phyloP scores from a whole-genome alignment of 2,888 invertebrate species.

The Acholoe squamosa region DNA sequence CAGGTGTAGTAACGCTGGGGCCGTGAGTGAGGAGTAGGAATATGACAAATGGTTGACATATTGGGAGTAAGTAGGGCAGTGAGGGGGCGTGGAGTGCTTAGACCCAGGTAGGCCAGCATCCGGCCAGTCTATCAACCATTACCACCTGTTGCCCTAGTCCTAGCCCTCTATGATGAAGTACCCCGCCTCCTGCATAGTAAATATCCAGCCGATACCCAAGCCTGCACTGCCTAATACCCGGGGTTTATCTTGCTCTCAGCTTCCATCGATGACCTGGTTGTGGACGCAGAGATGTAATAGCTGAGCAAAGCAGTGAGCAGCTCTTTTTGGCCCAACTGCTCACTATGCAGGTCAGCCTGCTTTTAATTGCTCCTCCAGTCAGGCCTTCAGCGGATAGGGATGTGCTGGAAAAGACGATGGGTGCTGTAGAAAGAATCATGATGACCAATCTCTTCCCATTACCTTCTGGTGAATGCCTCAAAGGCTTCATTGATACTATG shows the following conservation, averaged over 20 bases:
- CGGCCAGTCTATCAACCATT: slow-evolving; percentile 6
- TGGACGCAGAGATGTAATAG: not conserved
- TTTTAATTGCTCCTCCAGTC: not conserved
- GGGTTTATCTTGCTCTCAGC: slow-evolving; percentile 29
- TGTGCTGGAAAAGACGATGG: not conserved
- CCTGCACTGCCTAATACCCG: not conserved
- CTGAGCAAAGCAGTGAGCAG: slow-evolving; percentile 14
- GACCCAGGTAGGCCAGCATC: not conserved
- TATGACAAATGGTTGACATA: not conserved
- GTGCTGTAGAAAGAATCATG: not conserved
- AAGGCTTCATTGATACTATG: no score
- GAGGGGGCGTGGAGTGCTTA: not conserved
- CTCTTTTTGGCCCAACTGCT: not conserved
- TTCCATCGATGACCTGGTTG: not conserved
- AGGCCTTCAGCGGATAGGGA: not conserved
- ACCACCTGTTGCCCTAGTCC: slow-evolving; percentile 33
- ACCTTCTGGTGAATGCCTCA: no score
- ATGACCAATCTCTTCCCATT: not conserved
- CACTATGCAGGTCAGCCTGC: not conserved
- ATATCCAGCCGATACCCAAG: not conserved
- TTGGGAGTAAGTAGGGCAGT: not conserved
- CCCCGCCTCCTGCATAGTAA: slow-evolving; percentile 1
- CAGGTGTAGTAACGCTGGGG: no score
- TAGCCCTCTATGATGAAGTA: not conserved
- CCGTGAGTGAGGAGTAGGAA: not conserved